phyloP scores from a whole-genome alignment of 2,888 invertebrate genomes.

The Autographa pulchrina region DNA sequence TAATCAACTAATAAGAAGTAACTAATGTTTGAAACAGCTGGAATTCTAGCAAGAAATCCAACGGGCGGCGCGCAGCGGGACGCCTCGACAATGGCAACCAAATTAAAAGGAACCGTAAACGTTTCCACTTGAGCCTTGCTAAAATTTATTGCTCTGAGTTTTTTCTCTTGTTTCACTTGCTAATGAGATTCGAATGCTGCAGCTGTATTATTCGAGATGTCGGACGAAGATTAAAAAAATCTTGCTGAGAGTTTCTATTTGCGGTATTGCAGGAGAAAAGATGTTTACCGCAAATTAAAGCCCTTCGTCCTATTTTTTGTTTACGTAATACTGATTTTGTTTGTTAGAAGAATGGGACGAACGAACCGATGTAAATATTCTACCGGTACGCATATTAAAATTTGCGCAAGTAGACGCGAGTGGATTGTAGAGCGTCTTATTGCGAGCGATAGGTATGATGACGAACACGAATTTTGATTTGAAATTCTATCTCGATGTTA shows the following conservation, averaged over 20 bases:
- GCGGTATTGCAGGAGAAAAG: constrained; percentile 60
- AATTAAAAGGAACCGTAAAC: constrained; percentile 89
- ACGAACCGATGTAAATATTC: constrained; percentile 70
- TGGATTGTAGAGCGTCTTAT: constrained; percentile 80
- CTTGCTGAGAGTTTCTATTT: constrained; percentile 67
- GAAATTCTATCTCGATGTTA: constrained; percentile 77
- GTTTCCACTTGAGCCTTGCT: constrained; percentile 87
- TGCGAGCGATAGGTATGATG: constrained; percentile 76
- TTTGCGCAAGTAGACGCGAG: constrained; percentile 76
- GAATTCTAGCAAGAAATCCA: constrained; percentile 85
- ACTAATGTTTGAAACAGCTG: constrained; percentile 86
- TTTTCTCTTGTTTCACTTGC: constrained; percentile 85
- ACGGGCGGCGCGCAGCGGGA: constrained; percentile 84
- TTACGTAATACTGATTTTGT: constrained; percentile 69
- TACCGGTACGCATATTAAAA: constrained; percentile 75
- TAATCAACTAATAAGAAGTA: constrained; percentile 86
- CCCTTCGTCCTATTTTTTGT: constrained; percentile 67
- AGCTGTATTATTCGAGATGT: constrained; percentile 82
- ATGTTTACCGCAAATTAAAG: constrained; percentile 70
- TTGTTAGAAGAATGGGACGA: constrained; percentile 62
- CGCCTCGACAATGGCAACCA: constrained; percentile 87
- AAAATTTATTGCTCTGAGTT: constrained; percentile 87
- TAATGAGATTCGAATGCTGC: constrained; percentile 88
- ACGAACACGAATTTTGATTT: constrained; percentile 68
- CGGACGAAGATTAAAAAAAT: constrained; percentile 77